These are phyloP conservation scores for Gymnoscelis rufifasciata DNA, from an alignment of 2,888 invertebrate genomes.

Conservation along the genomic window DNA sequence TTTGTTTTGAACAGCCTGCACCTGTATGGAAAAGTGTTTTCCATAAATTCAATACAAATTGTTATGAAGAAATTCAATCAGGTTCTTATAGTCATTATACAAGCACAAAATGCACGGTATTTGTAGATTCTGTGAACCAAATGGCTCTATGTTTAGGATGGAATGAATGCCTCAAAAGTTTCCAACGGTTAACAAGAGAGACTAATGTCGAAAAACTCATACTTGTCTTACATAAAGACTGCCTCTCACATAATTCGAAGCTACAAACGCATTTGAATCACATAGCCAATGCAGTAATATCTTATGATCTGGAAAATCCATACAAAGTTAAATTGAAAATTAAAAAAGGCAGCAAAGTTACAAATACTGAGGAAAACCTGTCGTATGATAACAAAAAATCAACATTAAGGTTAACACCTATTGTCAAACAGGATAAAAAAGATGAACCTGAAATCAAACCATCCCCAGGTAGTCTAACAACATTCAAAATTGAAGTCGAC, in stretches of 20 bases:
- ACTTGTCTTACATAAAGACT: constrained; percentile 70
- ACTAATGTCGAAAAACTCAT: constrained; percentile 51
- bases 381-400: constrained; percentile 51
- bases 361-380: constrained; percentile 62
- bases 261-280: constrained; percentile 66
- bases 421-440: constrained; percentile 45
- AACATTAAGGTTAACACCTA: constrained; percentile 43
- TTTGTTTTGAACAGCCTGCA: constrained; percentile 59
- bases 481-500: constrained; percentile 82
- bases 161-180: constrained; percentile 48
- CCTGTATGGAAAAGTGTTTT: constrained; percentile 53
- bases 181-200: constrained; percentile 41
- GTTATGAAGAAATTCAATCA: constrained; percentile 40
- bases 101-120: constrained; percentile 42
- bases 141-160: constrained; percentile 60
- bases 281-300: constrained; percentile 58
- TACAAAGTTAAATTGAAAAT: constrained; percentile 54
- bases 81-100: constrained; percentile 35
- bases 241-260: constrained; percentile 59
- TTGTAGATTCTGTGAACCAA: constrained; percentile 69
- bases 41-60: constrained; percentile 37
- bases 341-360: constrained; percentile 76
- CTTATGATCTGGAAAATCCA: constrained; percentile 43
- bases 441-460: constrained; percentile 54
- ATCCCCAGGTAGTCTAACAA: constrained; percentile 68